phyloP scores from a whole-genome alignment of 92 coral and sea anemone genomes.

The Epizoanthus rinbou region DNA sequence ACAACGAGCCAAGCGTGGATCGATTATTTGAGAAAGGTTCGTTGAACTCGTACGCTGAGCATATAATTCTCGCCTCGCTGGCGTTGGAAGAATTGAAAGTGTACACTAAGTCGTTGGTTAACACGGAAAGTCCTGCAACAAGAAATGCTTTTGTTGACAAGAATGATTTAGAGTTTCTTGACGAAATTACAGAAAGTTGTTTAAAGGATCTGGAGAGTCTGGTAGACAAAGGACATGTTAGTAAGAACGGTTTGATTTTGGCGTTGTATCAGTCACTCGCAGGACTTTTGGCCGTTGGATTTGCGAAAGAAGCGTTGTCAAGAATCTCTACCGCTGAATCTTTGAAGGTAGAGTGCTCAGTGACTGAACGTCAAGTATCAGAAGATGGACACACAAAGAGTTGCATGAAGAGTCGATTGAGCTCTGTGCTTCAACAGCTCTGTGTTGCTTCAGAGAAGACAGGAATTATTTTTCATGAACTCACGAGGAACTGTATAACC shows the following conservation, averaged over 20 bases:
- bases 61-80: too few relatives aligned
- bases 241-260: neutral
- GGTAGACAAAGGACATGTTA: neutral
- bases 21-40: too few relatives aligned
- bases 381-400: neutral
- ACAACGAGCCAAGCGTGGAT: too few relatives aligned
- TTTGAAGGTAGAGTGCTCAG: neutral
- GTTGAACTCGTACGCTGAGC: too few relatives aligned
- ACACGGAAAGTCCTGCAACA: too few relatives aligned
- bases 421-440: neutral
- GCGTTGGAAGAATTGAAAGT: too few relatives aligned
- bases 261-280: constrained; percentile 24
- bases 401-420: constrained; percentile 7
- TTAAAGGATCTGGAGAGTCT: constrained; percentile 16
- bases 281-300: constrained; percentile 22
- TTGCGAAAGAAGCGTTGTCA: neutral
- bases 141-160: too few relatives aligned
- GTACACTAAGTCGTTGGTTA: too few relatives aligned
- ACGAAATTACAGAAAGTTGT: constrained; percentile 8
- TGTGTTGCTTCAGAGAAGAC: neutral
- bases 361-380: neutral
- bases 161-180: too few relatives aligned
- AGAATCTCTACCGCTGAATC: neutral
- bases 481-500: constrained; percentile 6
- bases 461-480: constrained; percentile 24